Evolutionary conservation across 2,797 vertebrate genomes (phyloP).

Genomic region (Macrochelys suwanniensis): DNA sequence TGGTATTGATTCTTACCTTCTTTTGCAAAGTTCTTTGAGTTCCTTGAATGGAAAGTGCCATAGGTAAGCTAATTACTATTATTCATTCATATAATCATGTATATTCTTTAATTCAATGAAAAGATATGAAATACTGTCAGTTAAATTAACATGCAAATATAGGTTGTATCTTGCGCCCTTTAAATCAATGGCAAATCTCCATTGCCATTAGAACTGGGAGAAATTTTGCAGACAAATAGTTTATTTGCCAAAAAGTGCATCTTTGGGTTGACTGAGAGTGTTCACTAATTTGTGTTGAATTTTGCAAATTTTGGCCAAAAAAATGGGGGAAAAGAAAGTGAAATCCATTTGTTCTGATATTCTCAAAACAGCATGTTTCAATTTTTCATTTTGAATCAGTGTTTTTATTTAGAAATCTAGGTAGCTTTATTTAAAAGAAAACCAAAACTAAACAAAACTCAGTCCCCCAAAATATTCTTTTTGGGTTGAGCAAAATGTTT

Average conservation of each 20-base stretch:
- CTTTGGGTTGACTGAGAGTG: neutral
- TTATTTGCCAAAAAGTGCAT: neutral
- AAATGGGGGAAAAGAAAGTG: neutral
- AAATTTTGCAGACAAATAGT: neutral
- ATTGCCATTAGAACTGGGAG: neutral
- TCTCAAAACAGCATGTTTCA: neutral
- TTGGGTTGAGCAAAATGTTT: neutral
- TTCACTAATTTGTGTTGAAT: neutral
- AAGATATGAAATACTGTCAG: neutral
- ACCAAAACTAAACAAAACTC: neutral
- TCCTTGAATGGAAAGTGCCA: neutral
- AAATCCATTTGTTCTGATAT: neutral
- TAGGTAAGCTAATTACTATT: neutral
- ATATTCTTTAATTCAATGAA: neutral
- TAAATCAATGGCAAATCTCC: neutral
- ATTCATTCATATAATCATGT: neutral
- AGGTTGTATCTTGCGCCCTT: too few relatives aligned
- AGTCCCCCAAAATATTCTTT: neutral
- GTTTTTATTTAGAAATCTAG: neutral
- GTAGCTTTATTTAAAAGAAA: neutral
- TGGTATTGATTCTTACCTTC: neutral
- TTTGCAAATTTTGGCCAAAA: neutral
- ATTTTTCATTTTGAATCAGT: neutral
- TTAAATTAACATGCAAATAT: neutral
- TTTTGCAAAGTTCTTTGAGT: neutral